phyloP scores from a whole-genome alignment of 2,113 vertebrate genomes.

The Drymodes brunneopygia region DNA sequence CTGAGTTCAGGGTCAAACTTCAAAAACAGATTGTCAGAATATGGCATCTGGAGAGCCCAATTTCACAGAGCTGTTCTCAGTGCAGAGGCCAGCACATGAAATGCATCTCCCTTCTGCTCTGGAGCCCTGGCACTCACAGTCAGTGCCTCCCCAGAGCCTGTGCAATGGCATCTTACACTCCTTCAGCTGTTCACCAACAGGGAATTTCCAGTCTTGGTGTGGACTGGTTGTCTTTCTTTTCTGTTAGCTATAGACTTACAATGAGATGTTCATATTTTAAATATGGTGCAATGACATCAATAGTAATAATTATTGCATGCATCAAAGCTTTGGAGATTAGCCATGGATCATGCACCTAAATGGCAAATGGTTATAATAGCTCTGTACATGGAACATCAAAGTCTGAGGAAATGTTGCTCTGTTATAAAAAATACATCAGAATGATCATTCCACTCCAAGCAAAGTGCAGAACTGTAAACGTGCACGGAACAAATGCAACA shows the following conservation, averaged over 20 bases:
- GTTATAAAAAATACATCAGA: constrained; percentile 71
- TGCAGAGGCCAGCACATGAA: background rate
- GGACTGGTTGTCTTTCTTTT: background rate
- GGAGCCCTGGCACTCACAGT: background rate
- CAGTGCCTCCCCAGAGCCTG: background rate
- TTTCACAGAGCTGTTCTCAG: background rate
- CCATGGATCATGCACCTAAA: constrained; percentile 74
- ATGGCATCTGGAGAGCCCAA: background rate
- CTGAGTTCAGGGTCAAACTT: background rate
- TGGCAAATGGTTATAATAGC: constrained; percentile 73
- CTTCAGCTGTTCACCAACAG: background rate
- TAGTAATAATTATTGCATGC: constrained; percentile 71
- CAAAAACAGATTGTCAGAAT: background rate
- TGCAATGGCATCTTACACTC: background rate
- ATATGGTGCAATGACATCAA: constrained; percentile 54
- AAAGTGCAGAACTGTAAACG: background rate
- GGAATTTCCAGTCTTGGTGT: background rate
- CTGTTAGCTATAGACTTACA: background rate
- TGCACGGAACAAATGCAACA: constrained; percentile 37
- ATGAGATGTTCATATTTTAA: constrained; percentile 49
- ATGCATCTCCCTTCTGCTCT: background rate
- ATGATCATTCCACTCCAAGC: constrained; percentile 12
- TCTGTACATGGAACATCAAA: constrained; percentile 78
- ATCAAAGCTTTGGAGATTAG: constrained; percentile 72
- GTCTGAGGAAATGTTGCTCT: constrained; percentile 46